Evolutionary conservation across 2,113 vertebrate species (phyloP).

Genomic region (Corydoras maculifer): DNA sequence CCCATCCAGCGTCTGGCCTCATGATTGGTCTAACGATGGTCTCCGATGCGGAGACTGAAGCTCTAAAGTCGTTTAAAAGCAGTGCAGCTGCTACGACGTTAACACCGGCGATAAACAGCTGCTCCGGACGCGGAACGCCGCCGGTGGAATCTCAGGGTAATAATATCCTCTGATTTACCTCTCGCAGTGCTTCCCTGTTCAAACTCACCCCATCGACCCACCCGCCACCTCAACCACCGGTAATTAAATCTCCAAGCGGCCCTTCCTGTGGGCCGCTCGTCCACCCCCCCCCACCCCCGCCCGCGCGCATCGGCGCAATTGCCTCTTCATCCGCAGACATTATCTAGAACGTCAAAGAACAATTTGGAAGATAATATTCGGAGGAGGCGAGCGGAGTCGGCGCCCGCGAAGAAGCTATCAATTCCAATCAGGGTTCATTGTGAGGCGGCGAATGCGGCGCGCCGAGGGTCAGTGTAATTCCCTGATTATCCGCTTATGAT

Average conservation of each 20-base stretch:
- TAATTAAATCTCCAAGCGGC: constrained; percentile 8
- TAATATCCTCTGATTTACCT: not conserved
- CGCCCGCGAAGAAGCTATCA: constrained; percentile 59
- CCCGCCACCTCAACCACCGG: not conserved
- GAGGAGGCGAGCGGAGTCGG: constrained; percentile 45
- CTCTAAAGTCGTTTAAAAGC: no score
- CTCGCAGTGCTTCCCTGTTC: not conserved
- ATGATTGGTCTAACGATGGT: no score
- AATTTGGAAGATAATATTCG: constrained; percentile 61
- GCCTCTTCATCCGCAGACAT: constrained; percentile 50
- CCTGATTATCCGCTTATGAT: constrained; percentile 59
- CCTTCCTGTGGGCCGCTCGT: not conserved
- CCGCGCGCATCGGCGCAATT: constrained; percentile 50
- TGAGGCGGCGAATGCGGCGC: constrained; percentile 64
- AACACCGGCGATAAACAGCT: not conserved
- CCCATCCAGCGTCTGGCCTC: no score
- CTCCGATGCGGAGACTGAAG: no score
- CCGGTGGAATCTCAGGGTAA: not conserved
- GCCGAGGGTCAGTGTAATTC: constrained; percentile 54
- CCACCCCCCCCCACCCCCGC: constrained; percentile 28
- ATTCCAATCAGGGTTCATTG: constrained; percentile 67
- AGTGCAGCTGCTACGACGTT: not conserved
- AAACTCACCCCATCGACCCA: not conserved
- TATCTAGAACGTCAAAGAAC: constrained; percentile 54
- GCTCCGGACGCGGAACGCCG: not conserved